Conservation (phyloP, 1,140 invertebrate genomes). For the Heliconius nattereri region DNA sequence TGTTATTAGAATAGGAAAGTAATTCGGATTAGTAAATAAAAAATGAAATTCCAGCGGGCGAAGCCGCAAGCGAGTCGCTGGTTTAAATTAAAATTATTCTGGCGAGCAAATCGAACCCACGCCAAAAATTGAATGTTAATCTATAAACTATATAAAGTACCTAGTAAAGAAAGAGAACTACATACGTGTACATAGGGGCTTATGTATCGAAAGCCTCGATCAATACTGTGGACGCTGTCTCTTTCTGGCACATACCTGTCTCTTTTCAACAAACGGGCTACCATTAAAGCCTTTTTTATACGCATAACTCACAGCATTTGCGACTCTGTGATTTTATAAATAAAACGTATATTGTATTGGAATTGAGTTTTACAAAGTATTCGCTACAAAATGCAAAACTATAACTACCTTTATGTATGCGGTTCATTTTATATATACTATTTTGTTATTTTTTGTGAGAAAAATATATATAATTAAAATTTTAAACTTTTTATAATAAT, state of each 20-base stretch:
- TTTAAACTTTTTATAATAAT: no score
- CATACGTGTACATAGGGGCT: constrained; percentile 27
- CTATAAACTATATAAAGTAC: background rate
- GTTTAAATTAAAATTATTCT: no score
- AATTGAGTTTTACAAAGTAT: background rate
- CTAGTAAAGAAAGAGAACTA: background rate
- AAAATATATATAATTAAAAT: no score
- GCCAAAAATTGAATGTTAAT: background rate
- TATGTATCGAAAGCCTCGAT: constrained; percentile 37
- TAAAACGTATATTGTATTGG: background rate
- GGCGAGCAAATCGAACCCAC: no score
- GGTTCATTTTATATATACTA: no score
- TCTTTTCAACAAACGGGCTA: constrained; percentile 10
- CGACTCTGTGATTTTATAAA: background rate
- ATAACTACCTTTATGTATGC: no score
- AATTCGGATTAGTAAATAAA: no score
- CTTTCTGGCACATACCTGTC: constrained; percentile 34
- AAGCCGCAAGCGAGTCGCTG: no score
- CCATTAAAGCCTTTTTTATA: constrained; percentile 26
- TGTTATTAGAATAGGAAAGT: no score
- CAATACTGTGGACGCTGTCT: constrained; percentile 46
- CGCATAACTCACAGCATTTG: background rate
- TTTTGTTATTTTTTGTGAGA: no score
- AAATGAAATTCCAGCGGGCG: no score
- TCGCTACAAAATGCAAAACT: background rate